Percentiles rank a stretch among this genome's conserved stretches.
Evolutionary conservation across 1,140 invertebrate genomes (phyloP).

Genomic region (Hycleus phaleratus): DNA sequence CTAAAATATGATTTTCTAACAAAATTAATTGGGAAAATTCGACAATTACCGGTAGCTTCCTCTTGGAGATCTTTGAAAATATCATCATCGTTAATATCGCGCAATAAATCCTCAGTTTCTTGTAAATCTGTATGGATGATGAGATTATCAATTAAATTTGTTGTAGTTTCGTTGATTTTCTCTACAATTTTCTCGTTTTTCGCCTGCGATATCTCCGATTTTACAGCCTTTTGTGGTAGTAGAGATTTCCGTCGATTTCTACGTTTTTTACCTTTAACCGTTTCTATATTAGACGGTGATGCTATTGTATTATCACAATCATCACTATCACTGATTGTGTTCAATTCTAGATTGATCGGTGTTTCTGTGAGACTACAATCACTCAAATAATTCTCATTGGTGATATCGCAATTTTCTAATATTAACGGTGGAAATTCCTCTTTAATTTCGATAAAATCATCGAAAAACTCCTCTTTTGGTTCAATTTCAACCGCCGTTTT

Average conservation of each 20-base stretch:
- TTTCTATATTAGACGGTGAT: neutral
- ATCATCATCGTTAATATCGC: constrained; percentile 28
- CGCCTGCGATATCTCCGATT: neutral
- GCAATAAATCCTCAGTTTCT: constrained; percentile 25
- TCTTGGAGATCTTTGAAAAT: constrained; percentile 33
- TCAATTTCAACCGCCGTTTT: neutral
- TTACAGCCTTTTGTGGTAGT: constrained; percentile 1
- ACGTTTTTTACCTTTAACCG: neutral
- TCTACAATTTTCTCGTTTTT: neutral
- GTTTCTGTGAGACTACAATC: neutral
- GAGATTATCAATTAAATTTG: constrained; percentile 4
- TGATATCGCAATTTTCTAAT: neutral
- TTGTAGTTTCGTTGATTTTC: constrained; percentile 1
- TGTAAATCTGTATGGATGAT: constrained; percentile 13
- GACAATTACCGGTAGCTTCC: constrained; percentile 24
- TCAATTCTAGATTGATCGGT: constrained; percentile 1
- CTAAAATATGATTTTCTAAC: constrained; percentile 10
- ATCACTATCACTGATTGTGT: neutral
- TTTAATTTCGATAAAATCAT: constrained; percentile 2
- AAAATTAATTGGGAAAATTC: neutral
- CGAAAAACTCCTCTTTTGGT: constrained; percentile 1
- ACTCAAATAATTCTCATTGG: constrained; percentile 2
- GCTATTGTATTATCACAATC: neutral
- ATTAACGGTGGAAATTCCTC: constrained; percentile 7
- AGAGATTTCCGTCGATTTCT: constrained; percentile 3